phyloP scores from a whole-genome alignment of 92 coral and sea anemone genomes.

The Palythoa heliodiscus region DNA sequence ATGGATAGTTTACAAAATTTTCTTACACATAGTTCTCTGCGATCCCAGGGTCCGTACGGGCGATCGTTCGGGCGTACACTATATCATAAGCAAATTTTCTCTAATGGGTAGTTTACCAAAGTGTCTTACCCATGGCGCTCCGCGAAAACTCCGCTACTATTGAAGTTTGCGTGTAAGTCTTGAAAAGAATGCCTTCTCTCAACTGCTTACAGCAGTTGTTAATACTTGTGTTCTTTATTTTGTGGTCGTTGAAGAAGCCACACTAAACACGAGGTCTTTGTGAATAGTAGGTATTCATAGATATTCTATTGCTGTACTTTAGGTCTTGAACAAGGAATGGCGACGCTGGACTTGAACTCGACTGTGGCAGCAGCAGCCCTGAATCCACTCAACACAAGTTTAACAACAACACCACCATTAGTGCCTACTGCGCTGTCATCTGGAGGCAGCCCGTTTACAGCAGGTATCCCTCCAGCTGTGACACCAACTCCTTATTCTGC shows the following conservation, averaged over 20 bases:
- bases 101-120: too few species aligned
- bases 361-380: slow-evolving; percentile 72
- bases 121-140: too few species aligned
- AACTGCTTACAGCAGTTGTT: background rate
- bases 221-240: background rate
- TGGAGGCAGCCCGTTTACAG: slow-evolving; percentile 34
- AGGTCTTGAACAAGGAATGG: slow-evolving; percentile 92
- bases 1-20: too few species aligned
- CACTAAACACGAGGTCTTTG: background rate
- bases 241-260: background rate
- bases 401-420: slow-evolving; percentile 57
- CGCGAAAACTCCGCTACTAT: too few species aligned
- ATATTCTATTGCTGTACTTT: background rate
- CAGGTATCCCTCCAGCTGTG: slow-evolving; percentile 22
- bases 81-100: too few species aligned
- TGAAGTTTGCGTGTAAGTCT: background rate
- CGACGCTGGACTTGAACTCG: slow-evolving; percentile 73
- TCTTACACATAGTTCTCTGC: too few species aligned
- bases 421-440: slow-evolving; percentile 61
- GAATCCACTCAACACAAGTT: slow-evolving; percentile 82
- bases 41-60: too few species aligned
- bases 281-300: background rate
- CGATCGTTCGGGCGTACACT: too few species aligned
- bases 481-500: slow-evolving; percentile 23
- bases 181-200: background rate